These are phyloP conservation scores for Corythaeola cristata DNA, from an alignment of 2,113 vertebrate genomes.

Conservation along the genomic window DNA sequence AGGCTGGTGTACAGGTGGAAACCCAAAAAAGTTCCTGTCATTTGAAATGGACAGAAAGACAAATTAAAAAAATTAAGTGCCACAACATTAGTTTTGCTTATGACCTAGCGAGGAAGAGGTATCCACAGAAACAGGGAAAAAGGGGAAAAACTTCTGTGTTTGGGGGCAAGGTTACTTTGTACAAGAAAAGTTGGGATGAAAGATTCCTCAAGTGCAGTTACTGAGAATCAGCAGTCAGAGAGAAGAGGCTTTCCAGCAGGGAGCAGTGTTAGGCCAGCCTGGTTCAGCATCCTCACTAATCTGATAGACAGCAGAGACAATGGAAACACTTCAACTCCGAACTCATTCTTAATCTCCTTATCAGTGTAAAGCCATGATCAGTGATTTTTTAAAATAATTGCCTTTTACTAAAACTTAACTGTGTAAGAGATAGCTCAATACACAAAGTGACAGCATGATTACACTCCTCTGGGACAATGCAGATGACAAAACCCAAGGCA, in stretches of 20 bases:
- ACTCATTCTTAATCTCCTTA: background rate
- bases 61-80: background rate
- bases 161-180: background rate
- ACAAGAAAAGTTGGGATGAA: background rate
- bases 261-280: background rate
- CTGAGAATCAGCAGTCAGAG: background rate
- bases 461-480: background rate
- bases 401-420: background rate
- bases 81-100: background rate
- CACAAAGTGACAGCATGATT: background rate
- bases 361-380: background rate
- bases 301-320: background rate
- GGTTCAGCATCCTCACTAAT: background rate
- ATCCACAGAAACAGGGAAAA: background rate
- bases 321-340: background rate
- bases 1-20: background rate
- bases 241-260: background rate
- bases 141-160: background rate
- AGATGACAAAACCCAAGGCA: background rate
- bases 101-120: background rate
- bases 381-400: background rate
- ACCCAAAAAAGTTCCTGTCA: background rate
- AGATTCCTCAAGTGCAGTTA: background rate
- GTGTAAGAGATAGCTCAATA: background rate
- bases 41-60: background rate